Evolutionary conservation across 1,140 invertebrate species (phyloP).

Genomic region (Lepidurus apus): DNA sequence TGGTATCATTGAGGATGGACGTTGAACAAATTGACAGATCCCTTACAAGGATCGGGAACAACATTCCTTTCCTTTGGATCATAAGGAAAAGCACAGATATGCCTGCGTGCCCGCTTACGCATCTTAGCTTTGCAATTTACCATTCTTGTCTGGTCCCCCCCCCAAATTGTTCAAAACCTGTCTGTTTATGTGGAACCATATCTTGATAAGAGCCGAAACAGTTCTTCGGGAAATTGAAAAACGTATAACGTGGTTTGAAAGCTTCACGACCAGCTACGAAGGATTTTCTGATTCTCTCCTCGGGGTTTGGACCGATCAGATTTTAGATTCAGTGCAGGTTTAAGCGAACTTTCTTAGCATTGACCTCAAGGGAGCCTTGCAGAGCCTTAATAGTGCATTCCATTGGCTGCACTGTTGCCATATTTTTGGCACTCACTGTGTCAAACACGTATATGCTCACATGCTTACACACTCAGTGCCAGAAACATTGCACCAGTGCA

Average conservation of each 20-base stretch:
- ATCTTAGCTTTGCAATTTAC: neutral
- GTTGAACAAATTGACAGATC: slow-evolving; percentile 9
- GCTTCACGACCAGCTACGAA: no score
- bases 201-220: neutral
- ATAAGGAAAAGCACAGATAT: neutral
- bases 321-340: neutral
- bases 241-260: no score
- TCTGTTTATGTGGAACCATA: neutral
- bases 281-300: no score
- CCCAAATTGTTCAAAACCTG: neutral
- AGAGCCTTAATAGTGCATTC: no score
- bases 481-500: no score
- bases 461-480: no score
- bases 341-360: neutral
- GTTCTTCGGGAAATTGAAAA: no score
- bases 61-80: neutral
- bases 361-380: neutral
- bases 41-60: slow-evolving; percentile 3
- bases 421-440: no score
- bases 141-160: neutral
- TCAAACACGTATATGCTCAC: no score
- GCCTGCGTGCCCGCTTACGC: no score
- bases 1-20: neutral
- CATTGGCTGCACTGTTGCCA: no score
- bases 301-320: neutral